These are phyloP conservation scores for Choloepus hoffmanni DNA, from an alignment of 2,113 vertebrate genomes.

Conservation along the genomic window DNA sequence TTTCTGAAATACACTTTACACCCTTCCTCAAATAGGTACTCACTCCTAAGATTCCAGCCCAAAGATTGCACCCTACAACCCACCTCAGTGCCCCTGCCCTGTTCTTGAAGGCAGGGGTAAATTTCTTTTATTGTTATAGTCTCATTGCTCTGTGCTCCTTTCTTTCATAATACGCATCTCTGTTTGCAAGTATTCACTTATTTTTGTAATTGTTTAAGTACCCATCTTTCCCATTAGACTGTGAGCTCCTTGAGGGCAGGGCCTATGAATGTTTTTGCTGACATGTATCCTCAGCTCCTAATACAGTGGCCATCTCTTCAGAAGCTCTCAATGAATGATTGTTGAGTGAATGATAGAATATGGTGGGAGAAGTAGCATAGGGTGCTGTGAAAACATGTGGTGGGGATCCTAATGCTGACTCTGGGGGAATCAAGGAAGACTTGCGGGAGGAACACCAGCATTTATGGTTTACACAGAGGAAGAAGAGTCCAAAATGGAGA, in stretches of 20 bases:
- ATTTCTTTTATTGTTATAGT: background rate
- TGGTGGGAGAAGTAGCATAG: background rate
- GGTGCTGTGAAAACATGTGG: background rate
- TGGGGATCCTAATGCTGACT: background rate
- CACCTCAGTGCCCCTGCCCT: background rate
- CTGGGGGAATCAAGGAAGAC: background rate
- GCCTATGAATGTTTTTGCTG: slow-evolving; percentile 13
- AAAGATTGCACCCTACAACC: background rate
- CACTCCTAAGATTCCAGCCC: slow-evolving; percentile 28
- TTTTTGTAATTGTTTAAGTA: slow-evolving; percentile 32
- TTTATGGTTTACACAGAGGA: slow-evolving; percentile 37
- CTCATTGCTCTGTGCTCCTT: background rate
- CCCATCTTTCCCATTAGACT: slow-evolving; percentile 11
- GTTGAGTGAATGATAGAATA: background rate
- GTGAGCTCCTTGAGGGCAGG: slow-evolving; percentile 14
- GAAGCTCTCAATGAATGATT: background rate
- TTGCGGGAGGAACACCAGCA: slow-evolving; percentile 1
- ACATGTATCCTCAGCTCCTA: slow-evolving; percentile 17
- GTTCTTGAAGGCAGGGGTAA: slow-evolving; percentile 2
- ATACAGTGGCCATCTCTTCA: background rate
- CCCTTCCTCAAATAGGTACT: background rate
- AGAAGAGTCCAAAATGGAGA: slow-evolving; percentile 35
- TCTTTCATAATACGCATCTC: background rate
- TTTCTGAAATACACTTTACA: slow-evolving; percentile 27
- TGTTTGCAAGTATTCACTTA: slow-evolving; percentile 32